Conservation (phyloP, 2,888 invertebrate genomes). For the Kuschelorhynchus macadamiae region DNA sequence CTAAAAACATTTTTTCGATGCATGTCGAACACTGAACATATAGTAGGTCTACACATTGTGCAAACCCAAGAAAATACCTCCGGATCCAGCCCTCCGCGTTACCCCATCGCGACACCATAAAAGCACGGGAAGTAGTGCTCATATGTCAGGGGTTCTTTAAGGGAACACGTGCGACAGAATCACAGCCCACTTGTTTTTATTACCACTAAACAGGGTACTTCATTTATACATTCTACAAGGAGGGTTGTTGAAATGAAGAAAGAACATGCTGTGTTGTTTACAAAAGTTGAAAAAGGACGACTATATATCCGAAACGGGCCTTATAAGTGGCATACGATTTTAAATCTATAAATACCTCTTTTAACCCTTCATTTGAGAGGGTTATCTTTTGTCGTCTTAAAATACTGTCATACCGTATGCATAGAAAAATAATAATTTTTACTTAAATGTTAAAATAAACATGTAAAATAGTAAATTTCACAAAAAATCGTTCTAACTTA, state of each 20-base stretch:
- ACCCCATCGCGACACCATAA: conserved; percentile 51
- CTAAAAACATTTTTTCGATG: too few species aligned
- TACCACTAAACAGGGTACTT: conserved; percentile 53
- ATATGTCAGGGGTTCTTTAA: conserved; percentile 64
- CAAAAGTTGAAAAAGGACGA: conserved; percentile 28
- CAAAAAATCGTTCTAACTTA: too few species aligned
- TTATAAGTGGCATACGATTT: conserved; percentile 10
- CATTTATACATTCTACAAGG: conserved; percentile 41
- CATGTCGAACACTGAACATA: neutral
- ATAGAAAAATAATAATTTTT: neutral
- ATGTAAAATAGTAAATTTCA: too few species aligned
- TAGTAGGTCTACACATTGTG: conserved; percentile 38
- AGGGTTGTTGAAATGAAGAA: conserved; percentile 29
- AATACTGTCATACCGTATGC: neutral
- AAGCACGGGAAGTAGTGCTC: conserved; percentile 65
- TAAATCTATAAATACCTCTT: conserved; percentile 28
- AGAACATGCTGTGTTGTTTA: conserved; percentile 39
- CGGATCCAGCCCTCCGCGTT: conserved; percentile 55
- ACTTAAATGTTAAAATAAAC: too few species aligned
- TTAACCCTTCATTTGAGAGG: conserved; percentile 8
- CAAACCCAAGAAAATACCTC: conserved; percentile 20
- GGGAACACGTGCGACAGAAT: conserved; percentile 66
- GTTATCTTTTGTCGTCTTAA: conserved; percentile 17
- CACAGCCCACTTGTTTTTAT: conserved; percentile 59
- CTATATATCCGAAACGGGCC: conserved; percentile 26